Percentiles rank a stretch among this genome's conserved stretches.
Evolutionary conservation across 2,797 vertebrate species (phyloP).

Genomic region (Rhynchonycteris naso): DNA sequence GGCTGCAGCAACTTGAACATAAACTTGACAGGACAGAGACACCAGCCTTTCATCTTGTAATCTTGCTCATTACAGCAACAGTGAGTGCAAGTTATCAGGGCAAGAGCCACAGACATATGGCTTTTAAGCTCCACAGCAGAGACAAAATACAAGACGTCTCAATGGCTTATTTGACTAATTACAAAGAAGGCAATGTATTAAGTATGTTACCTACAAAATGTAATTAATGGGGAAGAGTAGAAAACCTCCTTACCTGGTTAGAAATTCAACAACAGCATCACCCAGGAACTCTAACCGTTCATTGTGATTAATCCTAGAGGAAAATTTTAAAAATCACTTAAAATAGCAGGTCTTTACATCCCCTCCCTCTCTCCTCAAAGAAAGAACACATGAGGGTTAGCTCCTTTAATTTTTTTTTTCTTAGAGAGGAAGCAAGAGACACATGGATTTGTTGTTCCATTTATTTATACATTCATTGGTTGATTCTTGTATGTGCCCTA

Average conservation of each 20-base stretch:
- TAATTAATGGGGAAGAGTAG: neutral
- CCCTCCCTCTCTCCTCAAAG: slow-evolving; percentile 15
- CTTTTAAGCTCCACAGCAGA: slow-evolving; percentile 56
- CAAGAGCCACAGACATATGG: slow-evolving; percentile 27
- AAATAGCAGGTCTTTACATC: neutral
- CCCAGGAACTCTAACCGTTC: slow-evolving; percentile 98
- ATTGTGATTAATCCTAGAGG: slow-evolving; percentile 97
- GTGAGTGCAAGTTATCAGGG: slow-evolving; percentile 67
- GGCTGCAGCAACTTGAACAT: slow-evolving; percentile 76
- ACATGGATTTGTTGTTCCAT: no score
- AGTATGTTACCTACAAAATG: slow-evolving; percentile 25
- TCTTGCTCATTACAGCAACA: slow-evolving; percentile 74
- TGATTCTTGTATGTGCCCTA: no score
- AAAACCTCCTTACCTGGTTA: slow-evolving; percentile 93
- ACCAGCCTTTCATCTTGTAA: slow-evolving; percentile 79
- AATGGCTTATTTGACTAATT: slow-evolving; percentile 54
- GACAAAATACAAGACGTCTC: neutral
- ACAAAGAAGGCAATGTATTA: slow-evolving; percentile 17
- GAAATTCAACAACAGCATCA: slow-evolving; percentile 99
- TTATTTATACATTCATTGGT: no score
- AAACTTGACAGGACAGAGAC: slow-evolving; percentile 77
- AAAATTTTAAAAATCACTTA: slow-evolving; percentile 69
- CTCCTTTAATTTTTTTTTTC: neutral
- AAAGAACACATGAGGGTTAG: slow-evolving; percentile 1
- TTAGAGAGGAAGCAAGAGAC: no score